phyloP scores from a whole-genome alignment of 2,888 invertebrate species.

The Nipponacmea schrenckii region DNA sequence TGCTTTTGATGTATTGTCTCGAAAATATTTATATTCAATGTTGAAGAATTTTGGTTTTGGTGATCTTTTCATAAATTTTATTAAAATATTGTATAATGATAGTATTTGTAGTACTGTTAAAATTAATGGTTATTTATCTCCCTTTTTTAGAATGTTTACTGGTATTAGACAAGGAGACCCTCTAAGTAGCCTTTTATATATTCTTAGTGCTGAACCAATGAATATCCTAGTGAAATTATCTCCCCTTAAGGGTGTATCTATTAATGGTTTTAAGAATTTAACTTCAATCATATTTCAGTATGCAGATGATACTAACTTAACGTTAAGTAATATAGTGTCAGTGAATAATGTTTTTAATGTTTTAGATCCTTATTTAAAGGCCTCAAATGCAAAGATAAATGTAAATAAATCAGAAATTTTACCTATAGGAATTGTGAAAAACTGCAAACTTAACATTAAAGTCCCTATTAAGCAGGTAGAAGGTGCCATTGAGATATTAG shows the following conservation, averaged over 20 bases:
- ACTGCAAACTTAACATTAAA: neutral
- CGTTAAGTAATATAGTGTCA: neutral
- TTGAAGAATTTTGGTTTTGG: constrained; percentile 11
- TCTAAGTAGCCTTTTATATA: neutral
- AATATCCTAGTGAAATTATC: neutral
- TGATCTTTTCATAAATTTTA: constrained; percentile 10
- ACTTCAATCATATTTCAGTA: neutral
- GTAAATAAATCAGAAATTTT: constrained; percentile 5
- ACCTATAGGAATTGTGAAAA: neutral
- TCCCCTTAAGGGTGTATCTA: constrained; percentile 3
- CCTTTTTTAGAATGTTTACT: neutral
- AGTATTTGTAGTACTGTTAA: constrained; percentile 30
- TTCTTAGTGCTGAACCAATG: neutral
- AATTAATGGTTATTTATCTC: constrained; percentile 34
- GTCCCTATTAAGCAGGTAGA: neutral
- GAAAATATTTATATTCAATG: constrained; percentile 30
- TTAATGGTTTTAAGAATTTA: neutral
- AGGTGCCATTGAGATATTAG: neutral
- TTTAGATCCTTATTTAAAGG: constrained; percentile 4
- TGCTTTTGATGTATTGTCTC: constrained; percentile 39
- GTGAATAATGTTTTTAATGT: neutral
- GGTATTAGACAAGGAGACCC: neutral
- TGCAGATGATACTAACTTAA: constrained; percentile 2
- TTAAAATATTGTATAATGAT: constrained; percentile 8
- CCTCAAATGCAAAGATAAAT: neutral